These are phyloP conservation scores for Hippasteria phrygiana DNA, from an alignment of 53 echinoderm and acorn worm species.

Conservation along the genomic window DNA sequence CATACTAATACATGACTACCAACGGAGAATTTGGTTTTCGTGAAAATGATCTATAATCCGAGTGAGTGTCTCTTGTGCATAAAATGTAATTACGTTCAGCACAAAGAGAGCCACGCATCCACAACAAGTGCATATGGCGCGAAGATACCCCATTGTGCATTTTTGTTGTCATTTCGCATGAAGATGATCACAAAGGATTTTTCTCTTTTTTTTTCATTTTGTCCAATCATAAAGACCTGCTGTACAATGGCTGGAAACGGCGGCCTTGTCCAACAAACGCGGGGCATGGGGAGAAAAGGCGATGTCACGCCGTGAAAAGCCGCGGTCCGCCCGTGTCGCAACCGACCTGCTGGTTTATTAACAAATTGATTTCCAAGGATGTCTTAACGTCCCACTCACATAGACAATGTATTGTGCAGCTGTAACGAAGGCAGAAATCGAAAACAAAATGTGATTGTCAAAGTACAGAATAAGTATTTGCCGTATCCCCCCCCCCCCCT, in stretches of 20 bases:
- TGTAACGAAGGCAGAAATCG: background rate
- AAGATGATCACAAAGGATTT: background rate
- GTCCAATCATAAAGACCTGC: background rate
- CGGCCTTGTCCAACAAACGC: slow-evolving; percentile 13
- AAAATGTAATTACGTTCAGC: background rate
- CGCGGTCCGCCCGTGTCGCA: background rate
- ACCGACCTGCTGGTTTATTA: background rate
- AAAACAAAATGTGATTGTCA: no score
- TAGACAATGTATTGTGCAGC: slow-evolving; percentile 23
- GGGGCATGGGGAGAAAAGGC: slow-evolving; percentile 17
- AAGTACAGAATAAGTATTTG: no score
- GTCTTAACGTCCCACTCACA: background rate
- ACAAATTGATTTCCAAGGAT: slow-evolving; percentile 33
- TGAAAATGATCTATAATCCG: no score
- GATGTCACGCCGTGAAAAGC: slow-evolving; percentile 22
- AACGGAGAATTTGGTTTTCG: no score
- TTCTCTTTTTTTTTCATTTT: background rate
- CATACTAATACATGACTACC: no score
- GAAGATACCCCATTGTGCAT: background rate
- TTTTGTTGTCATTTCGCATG: background rate
- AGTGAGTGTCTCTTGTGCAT: background rate
- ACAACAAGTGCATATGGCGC: background rate
- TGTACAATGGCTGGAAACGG: background rate
- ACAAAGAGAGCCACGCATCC: background rate
- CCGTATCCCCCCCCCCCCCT: no score